These are phyloP conservation scores for Rhynchomys soricoides DNA, from an alignment of 2,113 vertebrate genomes.

Conservation along the genomic window DNA sequence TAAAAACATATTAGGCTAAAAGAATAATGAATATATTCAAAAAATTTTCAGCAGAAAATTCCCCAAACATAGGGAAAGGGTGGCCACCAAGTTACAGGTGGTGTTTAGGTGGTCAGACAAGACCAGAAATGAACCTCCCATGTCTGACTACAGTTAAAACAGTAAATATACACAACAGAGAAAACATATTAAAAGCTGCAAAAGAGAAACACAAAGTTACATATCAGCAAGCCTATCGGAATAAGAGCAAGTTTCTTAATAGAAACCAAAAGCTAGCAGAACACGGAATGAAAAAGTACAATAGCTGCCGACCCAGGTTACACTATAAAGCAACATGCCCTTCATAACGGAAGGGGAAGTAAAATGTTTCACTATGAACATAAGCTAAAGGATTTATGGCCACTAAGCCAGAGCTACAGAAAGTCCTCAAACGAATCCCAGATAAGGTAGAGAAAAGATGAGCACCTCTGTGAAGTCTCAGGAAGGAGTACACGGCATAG, in stretches of 20 bases:
- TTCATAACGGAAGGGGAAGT: not conserved
- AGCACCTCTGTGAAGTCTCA: not conserved
- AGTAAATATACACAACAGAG: not conserved
- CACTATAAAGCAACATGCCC: not conserved
- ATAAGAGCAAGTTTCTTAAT: not conserved
- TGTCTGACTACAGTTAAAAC: not conserved
- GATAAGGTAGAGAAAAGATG: not conserved
- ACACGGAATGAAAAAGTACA: not conserved
- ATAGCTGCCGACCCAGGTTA: not conserved
- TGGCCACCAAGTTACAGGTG: not conserved
- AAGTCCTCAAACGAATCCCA: not conserved
- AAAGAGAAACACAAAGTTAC: not conserved
- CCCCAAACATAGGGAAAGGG: not conserved
- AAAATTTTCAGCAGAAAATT: not conserved
- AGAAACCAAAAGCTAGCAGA: not conserved
- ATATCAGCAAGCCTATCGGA: not conserved
- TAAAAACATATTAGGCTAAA: not conserved
- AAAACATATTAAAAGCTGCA: not conserved
- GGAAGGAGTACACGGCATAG: not conserved
- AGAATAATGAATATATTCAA: not conserved
- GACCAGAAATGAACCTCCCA: not conserved
- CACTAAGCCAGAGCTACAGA: not conserved
- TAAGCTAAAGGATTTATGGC: not conserved
- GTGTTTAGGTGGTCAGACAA: not conserved
- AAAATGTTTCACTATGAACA: not conserved